Evolutionary conservation across 1,140 invertebrate species (phyloP), one percentile per base, ranked within the genome.

Genomic region (Leguminivora glycinivorella): DNA sequence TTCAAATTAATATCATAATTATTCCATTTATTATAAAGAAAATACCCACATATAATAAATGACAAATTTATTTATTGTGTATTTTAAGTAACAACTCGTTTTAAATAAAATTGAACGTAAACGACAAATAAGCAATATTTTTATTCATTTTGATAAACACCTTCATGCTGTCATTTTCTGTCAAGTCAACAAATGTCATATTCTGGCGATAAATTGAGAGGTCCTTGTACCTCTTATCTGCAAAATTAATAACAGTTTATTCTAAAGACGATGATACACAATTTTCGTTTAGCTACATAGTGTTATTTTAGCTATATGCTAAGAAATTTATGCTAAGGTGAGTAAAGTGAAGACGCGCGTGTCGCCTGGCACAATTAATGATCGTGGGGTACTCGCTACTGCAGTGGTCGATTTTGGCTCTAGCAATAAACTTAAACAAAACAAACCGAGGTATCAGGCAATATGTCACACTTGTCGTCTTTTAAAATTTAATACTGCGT

Each of bases 161-260:
- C 58, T 17, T 29, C 25, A 34, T 5, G 58, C 25, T 63, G 58
- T 63, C 58, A 63, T 29, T 63, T 63, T 63, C 26, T 63, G 58
- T 63, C 58, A 63, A 63, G 58, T 63, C 58, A 63, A 63, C 58
- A 63, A 63, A 63, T 63, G 58, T 63, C 58, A 63, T 63, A 63
- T 29, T 63, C 26, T 29, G 26, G 26, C 58, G 58, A 63, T 29
- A 63, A 63, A 63, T 63, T 63, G 58, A 63, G 56, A 29, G 56
- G 58, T 29, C 58, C 26, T 63, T 29, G 25, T 29, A 34, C 58
- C 26, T 29, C 58, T 17, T 29, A 31, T 63, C 58, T 63, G 25
- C n/a, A 63, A 34, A 63, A 63, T 63, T 63, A 63, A 63, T 63
- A 63, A 29, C 26, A 63, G n/a, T 63, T 63, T 63, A n/a, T 31